These are phyloP conservation scores for Tokudaia tokunoshimensis DNA, from an alignment of 2,797 vertebrate genomes.

Conservation along the genomic window DNA sequence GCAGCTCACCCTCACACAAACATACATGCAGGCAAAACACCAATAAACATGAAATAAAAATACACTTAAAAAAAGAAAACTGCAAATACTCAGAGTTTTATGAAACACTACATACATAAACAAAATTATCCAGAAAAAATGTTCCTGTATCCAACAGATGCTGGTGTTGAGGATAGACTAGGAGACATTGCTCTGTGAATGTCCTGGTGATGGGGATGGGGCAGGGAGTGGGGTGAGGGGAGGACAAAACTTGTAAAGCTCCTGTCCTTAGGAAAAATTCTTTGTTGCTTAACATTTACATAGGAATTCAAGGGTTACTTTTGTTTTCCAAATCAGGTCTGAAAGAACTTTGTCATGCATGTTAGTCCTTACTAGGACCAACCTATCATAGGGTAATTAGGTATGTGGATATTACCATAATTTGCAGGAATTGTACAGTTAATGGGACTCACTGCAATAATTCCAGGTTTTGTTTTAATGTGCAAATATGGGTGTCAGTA, in stretches of 20 bases:
- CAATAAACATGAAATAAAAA: neutral
- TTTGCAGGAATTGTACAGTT: neutral
- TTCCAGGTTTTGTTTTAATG: neutral
- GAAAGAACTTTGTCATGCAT: neutral
- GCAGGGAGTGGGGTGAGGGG: neutral
- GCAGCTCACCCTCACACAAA: neutral
- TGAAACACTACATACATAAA: slow-evolving; percentile 6
- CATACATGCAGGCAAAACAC: neutral
- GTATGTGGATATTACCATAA: neutral
- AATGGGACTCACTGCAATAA: neutral
- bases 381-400: neutral
- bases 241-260: neutral
- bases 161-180: neutral
- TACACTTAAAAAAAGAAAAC: neutral
- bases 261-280: neutral
- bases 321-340: neutral
- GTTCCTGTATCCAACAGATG: slow-evolving; percentile 22
- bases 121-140: neutral
- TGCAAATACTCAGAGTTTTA: neutral
- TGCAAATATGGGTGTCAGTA: neutral
- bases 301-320: neutral
- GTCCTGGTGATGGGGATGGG: neutral
- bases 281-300: neutral
- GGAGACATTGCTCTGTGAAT: neutral
- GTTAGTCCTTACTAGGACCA: neutral